phyloP scores from a whole-genome alignment of 2,888 invertebrate genomes.

The Thelaira solivaga region DNA sequence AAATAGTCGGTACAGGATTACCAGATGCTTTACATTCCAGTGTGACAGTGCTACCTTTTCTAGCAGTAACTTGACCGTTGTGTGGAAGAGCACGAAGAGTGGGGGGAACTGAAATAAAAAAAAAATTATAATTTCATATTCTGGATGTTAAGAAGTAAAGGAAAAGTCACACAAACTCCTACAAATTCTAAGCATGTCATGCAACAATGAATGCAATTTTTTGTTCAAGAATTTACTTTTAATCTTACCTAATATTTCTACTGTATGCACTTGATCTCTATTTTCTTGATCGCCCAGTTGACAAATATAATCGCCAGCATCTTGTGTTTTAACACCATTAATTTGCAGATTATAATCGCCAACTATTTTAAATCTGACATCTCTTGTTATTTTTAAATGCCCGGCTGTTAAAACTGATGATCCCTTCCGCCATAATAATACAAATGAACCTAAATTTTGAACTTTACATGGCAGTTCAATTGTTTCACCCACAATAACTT shows the following conservation, averaged over 20 bases:
- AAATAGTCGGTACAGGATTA: constrained; percentile 85
- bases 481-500: constrained; percentile 87
- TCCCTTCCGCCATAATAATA: constrained; percentile 83
- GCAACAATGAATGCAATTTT: no score
- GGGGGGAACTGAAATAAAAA: constrained; percentile 79
- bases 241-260: constrained; percentile 80
- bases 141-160: no score
- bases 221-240: background rate
- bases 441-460: constrained; percentile 84
- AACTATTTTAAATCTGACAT: constrained; percentile 82
- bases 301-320: constrained; percentile 85
- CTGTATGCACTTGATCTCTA: constrained; percentile 84
- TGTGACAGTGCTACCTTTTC: constrained; percentile 83
- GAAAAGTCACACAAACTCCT: no score
- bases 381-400: constrained; percentile 84
- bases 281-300: constrained; percentile 85
- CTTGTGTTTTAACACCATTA: constrained; percentile 83
- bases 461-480: constrained; percentile 88
- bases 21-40: constrained; percentile 85
- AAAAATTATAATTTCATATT: background rate
- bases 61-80: constrained; percentile 82
- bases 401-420: constrained; percentile 84
- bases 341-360: constrained; percentile 85
- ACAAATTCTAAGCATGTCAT: no score
- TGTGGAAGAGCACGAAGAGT: constrained; percentile 82